phyloP scores from a whole-genome alignment of 30 jellyfish, hydroid and myxozoan genomes.

The Morbakka virulenta region DNA sequence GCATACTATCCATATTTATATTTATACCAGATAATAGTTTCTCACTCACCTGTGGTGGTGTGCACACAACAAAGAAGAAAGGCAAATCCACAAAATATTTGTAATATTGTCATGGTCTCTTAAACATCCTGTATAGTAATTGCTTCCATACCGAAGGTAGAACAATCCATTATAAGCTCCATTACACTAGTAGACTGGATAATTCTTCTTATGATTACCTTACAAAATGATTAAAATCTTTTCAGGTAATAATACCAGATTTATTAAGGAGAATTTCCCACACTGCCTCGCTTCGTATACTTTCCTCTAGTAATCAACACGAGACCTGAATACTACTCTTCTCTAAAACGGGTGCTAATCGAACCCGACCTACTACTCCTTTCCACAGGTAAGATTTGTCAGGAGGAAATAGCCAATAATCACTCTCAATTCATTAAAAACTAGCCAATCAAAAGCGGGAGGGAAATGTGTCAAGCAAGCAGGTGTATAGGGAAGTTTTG shows the following conservation, averaged over 20 bases:
- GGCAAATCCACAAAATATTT: not conserved
- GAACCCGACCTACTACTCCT: not conserved
- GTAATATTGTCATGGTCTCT: not conserved
- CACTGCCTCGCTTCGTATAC: not conserved
- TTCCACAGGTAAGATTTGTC: conserved; percentile 4
- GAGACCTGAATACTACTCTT: not conserved
- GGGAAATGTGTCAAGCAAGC: conserved; percentile 23
- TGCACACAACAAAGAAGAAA: not conserved
- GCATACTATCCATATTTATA: no score
- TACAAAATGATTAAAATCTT: not conserved
- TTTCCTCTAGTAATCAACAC: not conserved
- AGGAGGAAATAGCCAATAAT: conserved; percentile 59
- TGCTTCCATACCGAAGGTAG: not conserved
- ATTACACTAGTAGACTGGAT: not conserved
- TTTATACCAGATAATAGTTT: no score
- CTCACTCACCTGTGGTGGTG: not conserved
- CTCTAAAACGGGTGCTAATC: not conserved
- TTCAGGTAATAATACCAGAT: not conserved
- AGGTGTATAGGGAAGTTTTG: conserved; percentile 47
- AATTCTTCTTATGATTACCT: not conserved
- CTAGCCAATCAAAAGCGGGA: conserved; percentile 54
- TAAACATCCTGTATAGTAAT: not conserved
- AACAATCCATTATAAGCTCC: not conserved
- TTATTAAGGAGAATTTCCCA: not conserved
- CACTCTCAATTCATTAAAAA: conserved; percentile 10